A percentile compares a stretch with the other conserved stretches of the same genome.
Conservation (phyloP, 1,140 invertebrate species). For the Trachymyrmex septentrionalis region DNA sequence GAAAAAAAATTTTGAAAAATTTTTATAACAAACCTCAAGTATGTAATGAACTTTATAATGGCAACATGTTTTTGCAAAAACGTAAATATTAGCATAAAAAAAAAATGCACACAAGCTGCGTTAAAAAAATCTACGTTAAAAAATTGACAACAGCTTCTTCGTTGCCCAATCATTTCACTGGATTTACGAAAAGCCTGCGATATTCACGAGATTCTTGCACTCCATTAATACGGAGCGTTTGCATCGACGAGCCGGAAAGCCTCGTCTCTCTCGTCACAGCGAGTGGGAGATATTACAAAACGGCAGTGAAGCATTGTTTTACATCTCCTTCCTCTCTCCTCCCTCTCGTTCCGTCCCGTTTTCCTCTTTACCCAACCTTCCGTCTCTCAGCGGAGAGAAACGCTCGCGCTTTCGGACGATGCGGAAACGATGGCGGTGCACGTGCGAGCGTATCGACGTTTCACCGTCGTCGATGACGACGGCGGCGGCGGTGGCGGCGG, state of each 20-base stretch:
- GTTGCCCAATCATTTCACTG: background rate
- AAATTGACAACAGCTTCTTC: background rate
- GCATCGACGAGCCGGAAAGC: conserved; percentile 62
- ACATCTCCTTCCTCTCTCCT: conserved; percentile 36
- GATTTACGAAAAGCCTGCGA: conserved; percentile 45
- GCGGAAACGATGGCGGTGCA: conserved; percentile 77
- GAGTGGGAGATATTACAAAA: conserved; percentile 62
- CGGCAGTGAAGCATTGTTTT: conserved; percentile 59
- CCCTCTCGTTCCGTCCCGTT: background rate
- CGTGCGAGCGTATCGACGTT: conserved; percentile 80
- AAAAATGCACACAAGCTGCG: too few relatives aligned
- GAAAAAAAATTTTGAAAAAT: background rate
- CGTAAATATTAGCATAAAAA: background rate
- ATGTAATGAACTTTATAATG: background rate
- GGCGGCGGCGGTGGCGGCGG: background rate
- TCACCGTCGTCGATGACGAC: conserved; percentile 62
- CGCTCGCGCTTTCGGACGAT: conserved; percentile 74
- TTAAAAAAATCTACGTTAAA: conserved; percentile 13
- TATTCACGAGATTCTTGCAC: conserved; percentile 65
- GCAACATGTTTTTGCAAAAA: background rate
- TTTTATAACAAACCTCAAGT: background rate
- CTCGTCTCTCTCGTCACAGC: conserved; percentile 48
- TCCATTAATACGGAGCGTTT: conserved; percentile 59
- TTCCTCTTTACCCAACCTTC: conserved; percentile 21
- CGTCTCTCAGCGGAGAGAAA: conserved; percentile 53